Conservation (phyloP, 2,113 vertebrate genomes). For the Aegithalos caudatus region DNA sequence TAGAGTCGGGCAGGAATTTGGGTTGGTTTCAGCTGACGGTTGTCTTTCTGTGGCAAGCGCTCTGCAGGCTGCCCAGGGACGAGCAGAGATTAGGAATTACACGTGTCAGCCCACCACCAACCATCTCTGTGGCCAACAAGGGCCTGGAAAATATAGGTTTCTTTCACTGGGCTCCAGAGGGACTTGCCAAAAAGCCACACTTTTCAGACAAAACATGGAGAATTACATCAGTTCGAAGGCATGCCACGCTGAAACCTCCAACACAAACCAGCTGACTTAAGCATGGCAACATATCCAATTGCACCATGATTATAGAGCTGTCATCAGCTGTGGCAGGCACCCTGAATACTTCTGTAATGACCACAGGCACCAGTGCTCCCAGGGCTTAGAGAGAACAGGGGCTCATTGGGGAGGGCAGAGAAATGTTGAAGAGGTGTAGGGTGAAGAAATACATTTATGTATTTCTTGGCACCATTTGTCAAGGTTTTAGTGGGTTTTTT, state of each 20-base stretch:
- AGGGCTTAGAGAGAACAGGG: neutral
- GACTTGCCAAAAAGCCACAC: neutral
- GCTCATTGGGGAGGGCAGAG: neutral
- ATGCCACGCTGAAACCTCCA: neutral
- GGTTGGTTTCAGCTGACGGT: neutral
- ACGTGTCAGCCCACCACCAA: neutral
- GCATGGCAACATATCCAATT: neutral
- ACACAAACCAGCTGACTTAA: conserved; percentile 13
- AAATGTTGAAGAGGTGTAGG: neutral
- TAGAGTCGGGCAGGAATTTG: neutral
- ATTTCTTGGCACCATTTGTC: neutral
- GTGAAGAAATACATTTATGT: neutral
- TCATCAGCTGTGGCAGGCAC: conserved; percentile 3
- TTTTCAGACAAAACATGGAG: conserved; percentile 6
- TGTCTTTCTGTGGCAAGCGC: neutral
- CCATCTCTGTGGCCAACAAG: neutral
- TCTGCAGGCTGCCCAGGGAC: neutral
- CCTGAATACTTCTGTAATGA: neutral
- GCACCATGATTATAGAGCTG: conserved; percentile 20
- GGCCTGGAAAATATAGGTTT: neutral
- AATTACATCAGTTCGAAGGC: conserved; percentile 24
- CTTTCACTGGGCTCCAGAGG: neutral
- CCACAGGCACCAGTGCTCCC: neutral
- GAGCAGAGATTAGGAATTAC: neutral
- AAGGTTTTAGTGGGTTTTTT: neutral